phyloP scores from a whole-genome alignment of 1,140 invertebrate species.

The Drosophila equinoxialis region DNA sequence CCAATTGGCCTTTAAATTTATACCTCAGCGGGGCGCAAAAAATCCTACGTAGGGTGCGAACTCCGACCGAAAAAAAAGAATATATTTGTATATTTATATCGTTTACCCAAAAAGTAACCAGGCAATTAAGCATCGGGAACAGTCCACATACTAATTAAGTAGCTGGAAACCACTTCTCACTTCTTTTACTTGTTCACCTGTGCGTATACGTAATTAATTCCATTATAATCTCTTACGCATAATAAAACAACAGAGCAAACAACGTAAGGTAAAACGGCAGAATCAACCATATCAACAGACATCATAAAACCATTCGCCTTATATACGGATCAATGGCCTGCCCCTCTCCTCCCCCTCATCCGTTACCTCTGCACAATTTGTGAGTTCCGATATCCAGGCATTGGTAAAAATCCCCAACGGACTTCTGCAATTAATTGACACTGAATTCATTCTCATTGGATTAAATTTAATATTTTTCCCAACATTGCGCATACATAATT shows the following conservation, averaged over 20 bases:
- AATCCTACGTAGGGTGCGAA: too few relatives aligned
- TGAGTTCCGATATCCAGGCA: not conserved
- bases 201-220: conserved; percentile 79
- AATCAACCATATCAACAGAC: conserved; percentile 25
- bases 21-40: too few relatives aligned
- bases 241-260: conserved; percentile 64
- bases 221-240: conserved; percentile 80
- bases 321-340: not conserved
- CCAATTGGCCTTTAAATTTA: too few relatives aligned
- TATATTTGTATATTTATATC: conserved; percentile 4
- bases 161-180: conserved; percentile 34
- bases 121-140: conserved; percentile 69
- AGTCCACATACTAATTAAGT: conserved; percentile 58
- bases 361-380: too few relatives aligned
- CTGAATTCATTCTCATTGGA: conserved; percentile 57
- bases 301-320: conserved; percentile 43
- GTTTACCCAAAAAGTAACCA: conserved; percentile 37
- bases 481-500: conserved; percentile 28
- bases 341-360: not conserved
- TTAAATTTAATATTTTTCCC: conserved; percentile 52
- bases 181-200: conserved; percentile 51
- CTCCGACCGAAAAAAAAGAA: not conserved
- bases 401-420: conserved; percentile 11
- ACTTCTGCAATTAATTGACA: conserved; percentile 68
- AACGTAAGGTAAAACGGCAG: conserved; percentile 19